A percentile compares a stretch with the other conserved stretches of the same genome.
Conservation (phyloP, 2,888 invertebrate genomes). For the Caenorhabditis afra region DNA sequence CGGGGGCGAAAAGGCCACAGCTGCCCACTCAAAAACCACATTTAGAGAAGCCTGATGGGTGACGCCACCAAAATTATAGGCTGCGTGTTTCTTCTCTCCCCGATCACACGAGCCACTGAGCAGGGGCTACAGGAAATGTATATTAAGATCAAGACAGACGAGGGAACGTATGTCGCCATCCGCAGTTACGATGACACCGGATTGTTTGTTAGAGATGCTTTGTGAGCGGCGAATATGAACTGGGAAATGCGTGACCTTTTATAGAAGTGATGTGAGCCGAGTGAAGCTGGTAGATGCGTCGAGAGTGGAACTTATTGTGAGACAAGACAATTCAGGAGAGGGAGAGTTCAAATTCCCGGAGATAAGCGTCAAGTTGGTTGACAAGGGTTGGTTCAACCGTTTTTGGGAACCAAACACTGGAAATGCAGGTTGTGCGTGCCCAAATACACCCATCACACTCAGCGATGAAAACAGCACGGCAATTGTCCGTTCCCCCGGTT, state of each 20-base stretch:
- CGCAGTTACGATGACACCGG: conserved; percentile 31
- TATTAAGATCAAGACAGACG: conserved; percentile 9
- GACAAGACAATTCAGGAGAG: not conserved
- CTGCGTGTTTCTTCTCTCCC: conserved; percentile 18
- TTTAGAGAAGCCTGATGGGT: too few species aligned
- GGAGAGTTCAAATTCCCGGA: not conserved
- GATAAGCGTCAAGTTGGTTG: conserved; percentile 25
- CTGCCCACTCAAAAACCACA: too few species aligned
- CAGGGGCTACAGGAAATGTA: conserved; percentile 20
- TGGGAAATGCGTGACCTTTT: not conserved
- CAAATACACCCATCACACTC: not conserved
- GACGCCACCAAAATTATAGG: conserved; percentile 6
- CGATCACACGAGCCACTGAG: not conserved
- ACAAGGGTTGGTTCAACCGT: not conserved
- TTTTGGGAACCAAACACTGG: not conserved
- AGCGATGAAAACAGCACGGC: not conserved
- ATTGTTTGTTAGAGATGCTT: not conserved
- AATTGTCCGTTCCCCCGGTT: conserved; percentile 13
- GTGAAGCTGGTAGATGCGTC: conserved; percentile 16
- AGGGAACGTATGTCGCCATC: conserved; percentile 6
- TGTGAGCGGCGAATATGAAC: not conserved
- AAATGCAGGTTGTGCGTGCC: conserved; percentile 28
- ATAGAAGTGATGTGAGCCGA: conserved; percentile 6
- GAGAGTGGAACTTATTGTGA: conserved; percentile 22
- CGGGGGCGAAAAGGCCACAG: too few species aligned